Percentiles rank a stretch among this genome's conserved stretches.
Conservation (phyloP, 2,113 vertebrate genomes). For the Terrapene triunguis region DNA sequence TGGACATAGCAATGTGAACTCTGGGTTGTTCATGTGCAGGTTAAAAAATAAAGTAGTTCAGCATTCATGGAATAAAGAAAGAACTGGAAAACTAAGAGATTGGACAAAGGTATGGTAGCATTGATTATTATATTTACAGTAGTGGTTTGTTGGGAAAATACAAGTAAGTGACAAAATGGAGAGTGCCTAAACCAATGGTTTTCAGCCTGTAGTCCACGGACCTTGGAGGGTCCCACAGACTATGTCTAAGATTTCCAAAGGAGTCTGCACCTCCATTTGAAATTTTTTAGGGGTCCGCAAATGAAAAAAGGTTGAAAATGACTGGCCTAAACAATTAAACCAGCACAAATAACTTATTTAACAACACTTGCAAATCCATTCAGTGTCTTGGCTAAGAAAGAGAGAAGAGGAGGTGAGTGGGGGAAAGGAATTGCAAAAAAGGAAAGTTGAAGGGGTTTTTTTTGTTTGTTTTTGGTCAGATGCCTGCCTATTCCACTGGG, state of each 20-base stretch:
- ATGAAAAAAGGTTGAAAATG: neutral
- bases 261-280: neutral
- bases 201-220: neutral
- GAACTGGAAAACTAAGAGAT: neutral
- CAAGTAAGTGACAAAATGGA: neutral
- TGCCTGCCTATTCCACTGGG: neutral
- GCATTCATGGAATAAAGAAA: neutral
- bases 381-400: accelerated
- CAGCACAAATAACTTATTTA: neutral
- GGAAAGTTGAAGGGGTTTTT: neutral
- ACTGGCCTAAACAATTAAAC: neutral
- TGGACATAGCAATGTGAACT: neutral
- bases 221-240: neutral
- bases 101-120: neutral
- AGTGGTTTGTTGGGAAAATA: neutral
- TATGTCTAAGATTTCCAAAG: neutral
- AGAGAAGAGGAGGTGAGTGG: neutral
- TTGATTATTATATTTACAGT: neutral
- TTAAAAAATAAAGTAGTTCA: neutral
- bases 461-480: accelerated
- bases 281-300: neutral
- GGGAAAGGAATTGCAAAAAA: neutral
- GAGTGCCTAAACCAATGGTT: neutral
- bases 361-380: neutral
- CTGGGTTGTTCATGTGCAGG: neutral